phyloP scores from a whole-genome alignment of 2,888 invertebrate species.

The Nesidiocoris tenuis region DNA sequence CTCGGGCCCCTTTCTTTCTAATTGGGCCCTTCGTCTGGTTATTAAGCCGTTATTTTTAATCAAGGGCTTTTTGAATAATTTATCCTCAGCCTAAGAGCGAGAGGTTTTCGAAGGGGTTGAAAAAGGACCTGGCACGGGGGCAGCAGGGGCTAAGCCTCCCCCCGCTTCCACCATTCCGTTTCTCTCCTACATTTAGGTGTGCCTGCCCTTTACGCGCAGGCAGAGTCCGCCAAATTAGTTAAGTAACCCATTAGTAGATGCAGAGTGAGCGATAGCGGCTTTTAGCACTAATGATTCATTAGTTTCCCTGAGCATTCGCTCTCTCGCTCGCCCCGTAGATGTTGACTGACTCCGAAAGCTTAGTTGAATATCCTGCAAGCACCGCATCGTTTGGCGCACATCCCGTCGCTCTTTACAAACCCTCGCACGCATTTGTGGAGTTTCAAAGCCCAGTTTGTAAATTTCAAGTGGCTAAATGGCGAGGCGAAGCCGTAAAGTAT shows the following conservation, averaged over 20 bases:
- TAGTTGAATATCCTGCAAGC: conserved; percentile 26
- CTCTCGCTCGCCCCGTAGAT: conserved; percentile 27
- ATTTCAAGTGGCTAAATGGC: conserved; percentile 26
- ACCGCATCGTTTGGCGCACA: background rate
- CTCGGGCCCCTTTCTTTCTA: conserved; percentile 38
- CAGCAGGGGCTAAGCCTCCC: background rate
- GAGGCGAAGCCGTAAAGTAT: background rate
- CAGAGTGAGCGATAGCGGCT: conserved; percentile 48
- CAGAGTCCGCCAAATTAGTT: conserved; percentile 48
- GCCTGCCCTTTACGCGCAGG: conserved; percentile 3
- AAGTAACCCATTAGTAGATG: conserved; percentile 50
- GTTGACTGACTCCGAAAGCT: conserved; percentile 43
- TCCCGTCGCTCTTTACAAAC: conserved; percentile 16
- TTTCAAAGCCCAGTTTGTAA: conserved; percentile 38
- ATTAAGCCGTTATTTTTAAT: conserved; percentile 50
- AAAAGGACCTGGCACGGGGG: background rate
- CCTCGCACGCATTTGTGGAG: conserved; percentile 2
- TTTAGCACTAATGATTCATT: conserved; percentile 49
- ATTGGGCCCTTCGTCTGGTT: conserved; percentile 45
- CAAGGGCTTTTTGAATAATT: conserved; percentile 50
- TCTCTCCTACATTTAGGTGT: background rate
- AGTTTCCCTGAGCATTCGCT: conserved; percentile 26
- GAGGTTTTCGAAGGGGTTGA: conserved; percentile 27
- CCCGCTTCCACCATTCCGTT: background rate
- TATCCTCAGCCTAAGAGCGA: conserved; percentile 35